These are phyloP conservation scores for Sipha flava DNA, from an alignment of 1,140 invertebrate genomes.

Conservation along the genomic window DNA sequence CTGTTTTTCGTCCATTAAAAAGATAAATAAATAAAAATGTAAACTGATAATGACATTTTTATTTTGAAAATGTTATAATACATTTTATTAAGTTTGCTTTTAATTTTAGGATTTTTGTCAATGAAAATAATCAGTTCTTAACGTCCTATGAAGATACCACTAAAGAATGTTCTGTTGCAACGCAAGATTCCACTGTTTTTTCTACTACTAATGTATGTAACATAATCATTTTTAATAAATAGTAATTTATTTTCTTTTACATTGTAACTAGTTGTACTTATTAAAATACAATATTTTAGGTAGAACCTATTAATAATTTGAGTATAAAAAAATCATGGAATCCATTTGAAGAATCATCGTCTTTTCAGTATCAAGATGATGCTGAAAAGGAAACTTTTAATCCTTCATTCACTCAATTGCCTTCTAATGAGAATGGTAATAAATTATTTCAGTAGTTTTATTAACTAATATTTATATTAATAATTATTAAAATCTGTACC, in stretches of 20 bases:
- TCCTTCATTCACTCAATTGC: not conserved
- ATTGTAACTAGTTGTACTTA: too few relatives aligned
- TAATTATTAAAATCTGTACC: not conserved
- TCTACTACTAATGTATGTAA: not conserved
- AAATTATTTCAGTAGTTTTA: not conserved
- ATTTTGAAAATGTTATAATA: not conserved
- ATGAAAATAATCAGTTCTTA: slow-evolving; percentile 64
- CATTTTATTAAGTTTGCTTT: slow-evolving; percentile 18
- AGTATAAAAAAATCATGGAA: slow-evolving; percentile 66
- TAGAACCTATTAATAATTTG: not conserved
- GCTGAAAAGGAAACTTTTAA: not conserved
- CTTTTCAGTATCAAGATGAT: not conserved
- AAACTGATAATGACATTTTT: not conserved
- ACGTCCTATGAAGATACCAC: slow-evolving; percentile 54
- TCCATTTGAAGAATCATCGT: slow-evolving; percentile 62
- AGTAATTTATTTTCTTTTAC: too few relatives aligned
- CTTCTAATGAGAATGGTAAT: not conserved
- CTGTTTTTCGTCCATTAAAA: not conserved
- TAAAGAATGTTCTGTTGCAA: slow-evolving; percentile 3
- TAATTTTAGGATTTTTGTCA: slow-evolving; percentile 58
- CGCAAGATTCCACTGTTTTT: not conserved
- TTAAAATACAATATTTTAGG: not conserved
- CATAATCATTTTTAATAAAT: not conserved
- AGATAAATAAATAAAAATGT: not conserved
- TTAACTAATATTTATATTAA: not conserved